Percentiles rank a stretch among this genome's conserved stretches.
phyloP scores from a whole-genome alignment of 2,113 vertebrate species.

The Proterorhinus semilunaris region DNA sequence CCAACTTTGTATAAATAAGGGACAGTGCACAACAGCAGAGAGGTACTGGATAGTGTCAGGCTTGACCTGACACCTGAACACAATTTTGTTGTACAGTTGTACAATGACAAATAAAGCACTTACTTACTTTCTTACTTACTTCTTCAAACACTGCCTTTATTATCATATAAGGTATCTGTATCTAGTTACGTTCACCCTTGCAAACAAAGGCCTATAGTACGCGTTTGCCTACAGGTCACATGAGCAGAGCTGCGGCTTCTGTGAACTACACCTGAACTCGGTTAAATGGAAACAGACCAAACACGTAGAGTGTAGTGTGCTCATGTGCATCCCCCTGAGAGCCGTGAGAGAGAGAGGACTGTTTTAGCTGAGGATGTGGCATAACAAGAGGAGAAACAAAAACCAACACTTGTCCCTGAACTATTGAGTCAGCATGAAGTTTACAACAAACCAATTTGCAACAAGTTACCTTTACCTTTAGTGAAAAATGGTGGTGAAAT shows the following conservation, averaged over 20 bases:
- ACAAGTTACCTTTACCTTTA: too few species aligned
- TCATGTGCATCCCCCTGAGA: conserved; percentile 65
- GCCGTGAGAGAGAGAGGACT: conserved; percentile 43
- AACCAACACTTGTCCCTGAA: conserved; percentile 25
- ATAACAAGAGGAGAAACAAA: conserved; percentile 53
- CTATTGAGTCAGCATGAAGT: conserved; percentile 50
- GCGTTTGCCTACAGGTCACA: conserved; percentile 52
- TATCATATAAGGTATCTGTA: background rate
- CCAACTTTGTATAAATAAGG: too few species aligned
- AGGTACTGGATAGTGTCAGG: too few species aligned
- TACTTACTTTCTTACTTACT: too few species aligned
- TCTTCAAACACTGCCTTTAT: background rate
- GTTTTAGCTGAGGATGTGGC: conserved; percentile 59
- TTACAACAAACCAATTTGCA: conserved; percentile 12
- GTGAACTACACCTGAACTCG: conserved; percentile 78
- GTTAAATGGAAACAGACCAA: conserved; percentile 78
- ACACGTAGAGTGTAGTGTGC: conserved; percentile 38
- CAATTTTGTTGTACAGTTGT: too few species aligned
- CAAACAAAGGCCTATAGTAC: conserved; percentile 53
- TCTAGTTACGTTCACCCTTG: background rate
- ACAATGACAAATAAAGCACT: too few species aligned
- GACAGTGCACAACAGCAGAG: too few species aligned
- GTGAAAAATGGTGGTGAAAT: too few species aligned
- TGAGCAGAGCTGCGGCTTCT: conserved; percentile 58
- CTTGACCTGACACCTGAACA: too few species aligned